These are phyloP conservation scores for Nannoperca obscura DNA, from an alignment of 2,797 vertebrate species.

Conservation along the genomic window DNA sequence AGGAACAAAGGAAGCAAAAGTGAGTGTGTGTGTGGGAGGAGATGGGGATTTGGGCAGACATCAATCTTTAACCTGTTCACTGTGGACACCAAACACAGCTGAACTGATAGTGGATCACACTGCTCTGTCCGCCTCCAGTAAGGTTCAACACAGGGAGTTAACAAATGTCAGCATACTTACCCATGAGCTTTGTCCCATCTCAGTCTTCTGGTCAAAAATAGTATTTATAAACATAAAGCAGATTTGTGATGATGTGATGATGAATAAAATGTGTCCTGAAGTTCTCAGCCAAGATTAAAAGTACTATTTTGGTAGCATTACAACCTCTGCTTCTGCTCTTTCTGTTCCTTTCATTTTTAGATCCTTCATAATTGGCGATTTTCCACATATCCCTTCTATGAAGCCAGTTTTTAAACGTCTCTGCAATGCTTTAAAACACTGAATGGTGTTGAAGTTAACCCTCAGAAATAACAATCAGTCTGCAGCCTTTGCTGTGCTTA, in stretches of 20 bases:
- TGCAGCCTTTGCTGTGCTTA: constrained; percentile 55
- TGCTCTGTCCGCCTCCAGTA: constrained; percentile 48
- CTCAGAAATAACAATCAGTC: constrained; percentile 57
- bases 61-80: constrained; percentile 80
- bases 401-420: not conserved
- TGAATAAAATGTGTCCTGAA: not conserved
- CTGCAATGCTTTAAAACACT: constrained; percentile 22
- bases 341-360: not conserved
- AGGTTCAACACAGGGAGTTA: constrained; percentile 34
- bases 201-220: constrained; percentile 3
- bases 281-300: not conserved
- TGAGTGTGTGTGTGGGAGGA: constrained; percentile 72
- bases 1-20: constrained; percentile 69
- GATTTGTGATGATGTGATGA: constrained; percentile 3
- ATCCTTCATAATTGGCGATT: not conserved
- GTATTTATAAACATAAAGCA: not conserved
- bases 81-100: constrained; percentile 63
- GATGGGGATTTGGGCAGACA: constrained; percentile 68
- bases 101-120: constrained; percentile 58
- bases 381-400: not conserved
- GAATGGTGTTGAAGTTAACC: constrained; percentile 16
- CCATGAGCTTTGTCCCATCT: constrained; percentile 33
- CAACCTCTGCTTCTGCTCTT: not conserved
- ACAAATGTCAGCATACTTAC: constrained; percentile 31
- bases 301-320: not conserved